Conservation (phyloP, 2,113 vertebrate genomes). For the Stigmatopora argus region DNA sequence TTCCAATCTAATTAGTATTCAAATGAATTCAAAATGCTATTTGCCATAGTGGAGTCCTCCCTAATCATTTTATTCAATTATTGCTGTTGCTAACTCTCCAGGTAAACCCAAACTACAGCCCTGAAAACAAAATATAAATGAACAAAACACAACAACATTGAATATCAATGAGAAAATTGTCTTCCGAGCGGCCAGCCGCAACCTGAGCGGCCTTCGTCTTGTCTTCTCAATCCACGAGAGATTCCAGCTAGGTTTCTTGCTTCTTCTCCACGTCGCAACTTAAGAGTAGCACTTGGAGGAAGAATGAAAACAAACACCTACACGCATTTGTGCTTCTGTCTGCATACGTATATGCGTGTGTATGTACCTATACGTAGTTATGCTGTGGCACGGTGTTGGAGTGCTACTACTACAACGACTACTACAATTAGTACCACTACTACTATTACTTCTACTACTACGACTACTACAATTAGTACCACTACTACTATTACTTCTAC, state of each 20-base stretch:
- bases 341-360: too few relatives aligned
- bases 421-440: too few relatives aligned
- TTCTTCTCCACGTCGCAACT: conserved; percentile 59
- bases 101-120: neutral
- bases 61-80: neutral
- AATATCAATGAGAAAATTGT: neutral
- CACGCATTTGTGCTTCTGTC: too few relatives aligned
- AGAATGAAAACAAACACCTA: conserved; percentile 7
- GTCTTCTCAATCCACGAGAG: conserved; percentile 52
- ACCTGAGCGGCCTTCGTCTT: conserved; percentile 40
- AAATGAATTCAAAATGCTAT: too few relatives aligned
- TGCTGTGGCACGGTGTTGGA: too few relatives aligned
- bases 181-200: neutral
- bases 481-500: too few relatives aligned
- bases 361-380: neutral
- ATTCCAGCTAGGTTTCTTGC: conserved; percentile 43
- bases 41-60: neutral
- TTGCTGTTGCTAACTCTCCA: neutral
- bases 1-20: too few relatives aligned
- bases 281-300: conserved; percentile 37
- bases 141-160: neutral
- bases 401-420: too few relatives aligned
- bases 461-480: too few relatives aligned
- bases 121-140: neutral
- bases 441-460: too few relatives aligned